phyloP scores from a whole-genome alignment of 2,113 vertebrate species.

The Columba livia region DNA sequence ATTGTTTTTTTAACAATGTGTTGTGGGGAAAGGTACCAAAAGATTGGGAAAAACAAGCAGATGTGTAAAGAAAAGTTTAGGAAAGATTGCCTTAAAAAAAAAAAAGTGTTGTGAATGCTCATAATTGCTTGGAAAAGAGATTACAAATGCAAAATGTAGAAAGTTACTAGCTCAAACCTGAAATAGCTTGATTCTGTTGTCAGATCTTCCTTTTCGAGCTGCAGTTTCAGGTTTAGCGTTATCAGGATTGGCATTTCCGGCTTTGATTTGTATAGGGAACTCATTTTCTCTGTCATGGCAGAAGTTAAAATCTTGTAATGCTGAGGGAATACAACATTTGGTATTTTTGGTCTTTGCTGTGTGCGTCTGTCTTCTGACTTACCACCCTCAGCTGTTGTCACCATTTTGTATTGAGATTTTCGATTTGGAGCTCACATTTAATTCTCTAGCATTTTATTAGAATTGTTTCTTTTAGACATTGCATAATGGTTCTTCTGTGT shows the following conservation, averaged over 20 bases:
- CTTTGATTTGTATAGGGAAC: neutral
- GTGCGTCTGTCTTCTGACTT: neutral
- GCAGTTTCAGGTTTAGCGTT: neutral
- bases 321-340: neutral
- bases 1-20: neutral
- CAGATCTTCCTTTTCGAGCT: neutral
- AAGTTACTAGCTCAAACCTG: neutral
- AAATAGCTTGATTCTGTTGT: neutral
- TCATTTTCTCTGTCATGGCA: neutral
- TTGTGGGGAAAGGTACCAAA: neutral
- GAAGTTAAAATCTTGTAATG: neutral
- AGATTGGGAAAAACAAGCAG: neutral
- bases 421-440: no score
- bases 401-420: neutral
- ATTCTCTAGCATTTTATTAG: no score
- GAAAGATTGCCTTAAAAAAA: neutral
- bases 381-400: rapidly evolving
- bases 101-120: neutral
- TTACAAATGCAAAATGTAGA: neutral
- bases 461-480: no score
- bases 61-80: neutral
- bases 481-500: no score
- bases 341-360: neutral
- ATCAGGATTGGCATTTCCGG: neutral
- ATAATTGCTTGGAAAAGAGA: neutral